phyloP scores from a whole-genome alignment of 2,113 vertebrate species.

The Actenoides lindsayi region DNA sequence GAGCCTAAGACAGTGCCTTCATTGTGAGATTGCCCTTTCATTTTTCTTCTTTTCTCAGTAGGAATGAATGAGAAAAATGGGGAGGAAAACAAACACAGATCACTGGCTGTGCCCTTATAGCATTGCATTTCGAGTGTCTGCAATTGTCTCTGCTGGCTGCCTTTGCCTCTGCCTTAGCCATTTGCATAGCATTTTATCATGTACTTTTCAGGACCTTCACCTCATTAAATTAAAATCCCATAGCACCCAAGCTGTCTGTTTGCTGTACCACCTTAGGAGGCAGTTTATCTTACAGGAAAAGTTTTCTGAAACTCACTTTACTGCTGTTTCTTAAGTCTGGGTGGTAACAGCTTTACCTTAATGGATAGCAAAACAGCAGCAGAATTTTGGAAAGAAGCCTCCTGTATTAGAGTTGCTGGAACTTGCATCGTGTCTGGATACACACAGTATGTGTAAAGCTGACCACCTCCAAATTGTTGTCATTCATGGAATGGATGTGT shows the following conservation, averaged over 20 bases:
- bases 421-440: neutral
- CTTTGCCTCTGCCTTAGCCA: neutral
- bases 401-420: neutral
- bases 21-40: neutral
- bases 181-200: neutral
- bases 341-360: neutral
- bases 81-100: neutral
- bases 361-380: neutral
- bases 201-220: neutral
- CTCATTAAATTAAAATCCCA: neutral
- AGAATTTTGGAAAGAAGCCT: neutral
- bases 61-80: neutral
- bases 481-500: neutral
- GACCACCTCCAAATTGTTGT: neutral
- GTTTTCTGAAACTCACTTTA: neutral
- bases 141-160: neutral
- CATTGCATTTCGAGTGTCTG: neutral
- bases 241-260: neutral
- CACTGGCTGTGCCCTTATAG: neutral
- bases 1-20: neutral
- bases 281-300: neutral
- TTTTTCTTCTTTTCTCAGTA: neutral
- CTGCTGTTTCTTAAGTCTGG: neutral
- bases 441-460: neutral
- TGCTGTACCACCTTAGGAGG: neutral